These are phyloP conservation scores for Periophthalmus magnuspinnatus DNA, from an alignment of 2,797 vertebrate species.

Conservation along the genomic window DNA sequence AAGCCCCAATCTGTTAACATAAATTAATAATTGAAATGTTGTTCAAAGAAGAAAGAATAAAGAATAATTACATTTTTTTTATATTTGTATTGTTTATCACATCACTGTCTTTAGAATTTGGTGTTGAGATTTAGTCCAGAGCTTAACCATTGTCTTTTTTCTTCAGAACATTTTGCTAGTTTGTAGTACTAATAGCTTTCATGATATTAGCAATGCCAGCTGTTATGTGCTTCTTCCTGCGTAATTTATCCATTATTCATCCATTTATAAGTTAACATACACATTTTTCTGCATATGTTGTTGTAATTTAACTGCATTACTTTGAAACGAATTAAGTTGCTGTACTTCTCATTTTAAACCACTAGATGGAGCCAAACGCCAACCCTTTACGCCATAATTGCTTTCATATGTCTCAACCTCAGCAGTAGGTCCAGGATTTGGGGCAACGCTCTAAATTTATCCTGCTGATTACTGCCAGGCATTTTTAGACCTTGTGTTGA, in stretches of 20 bases:
- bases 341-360: slow-evolving; percentile 16
- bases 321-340: too few species aligned
- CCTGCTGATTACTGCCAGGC: not conserved
- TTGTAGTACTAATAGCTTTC: not conserved
- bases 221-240: not conserved
- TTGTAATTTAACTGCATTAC: not conserved
- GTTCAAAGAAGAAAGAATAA: not conserved
- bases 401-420: slow-evolving; percentile 4
- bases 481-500: slow-evolving; percentile 11
- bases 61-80: too few species aligned
- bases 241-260: too few species aligned
- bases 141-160: too few species aligned
- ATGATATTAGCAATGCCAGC: not conserved
- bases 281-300: not conserved
- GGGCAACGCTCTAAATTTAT: slow-evolving; percentile 24
- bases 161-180: too few species aligned
- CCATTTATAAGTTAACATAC: too few species aligned
- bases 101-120: not conserved
- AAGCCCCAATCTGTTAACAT: not conserved
- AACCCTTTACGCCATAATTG: not conserved
- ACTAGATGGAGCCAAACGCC: slow-evolving; percentile 50
- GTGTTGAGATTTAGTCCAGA: not conserved
- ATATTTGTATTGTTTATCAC: too few species aligned
- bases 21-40: not conserved
- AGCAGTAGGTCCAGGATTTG: slow-evolving; percentile 7